phyloP scores from a whole-genome alignment of 2,888 invertebrate species.

The Subacronicta megacephala region DNA sequence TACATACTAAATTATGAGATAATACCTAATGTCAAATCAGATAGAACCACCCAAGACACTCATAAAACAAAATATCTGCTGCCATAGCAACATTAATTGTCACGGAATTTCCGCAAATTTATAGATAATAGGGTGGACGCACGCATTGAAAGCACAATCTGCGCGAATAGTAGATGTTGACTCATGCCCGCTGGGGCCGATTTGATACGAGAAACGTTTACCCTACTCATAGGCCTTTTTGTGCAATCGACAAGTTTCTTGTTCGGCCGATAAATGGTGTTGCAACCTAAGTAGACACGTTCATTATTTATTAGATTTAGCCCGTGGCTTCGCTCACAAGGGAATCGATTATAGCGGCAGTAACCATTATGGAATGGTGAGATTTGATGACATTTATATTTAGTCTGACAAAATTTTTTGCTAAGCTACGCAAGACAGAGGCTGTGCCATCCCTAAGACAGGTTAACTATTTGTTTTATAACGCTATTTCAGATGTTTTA shows the following conservation, averaged over 20 bases:
- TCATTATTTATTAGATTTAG: not conserved
- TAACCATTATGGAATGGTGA: too few relatives aligned
- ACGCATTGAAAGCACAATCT: conserved; percentile 36
- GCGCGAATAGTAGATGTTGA: conserved; percentile 27
- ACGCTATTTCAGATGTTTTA: too few relatives aligned
- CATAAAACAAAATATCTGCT: conserved; percentile 9
- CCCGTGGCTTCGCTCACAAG: not conserved
- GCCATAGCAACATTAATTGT: conserved; percentile 25
- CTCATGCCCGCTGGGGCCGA: conserved; percentile 43
- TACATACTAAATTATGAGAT: too few relatives aligned
- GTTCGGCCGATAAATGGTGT: conserved; percentile 26
- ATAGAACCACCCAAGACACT: conserved; percentile 4
- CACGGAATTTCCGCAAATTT: conserved; percentile 21
- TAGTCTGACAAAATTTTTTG: too few relatives aligned
- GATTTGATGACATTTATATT: too few relatives aligned
- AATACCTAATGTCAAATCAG: not conserved
- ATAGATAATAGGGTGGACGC: conserved; percentile 32
- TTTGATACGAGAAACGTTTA: conserved; percentile 43
- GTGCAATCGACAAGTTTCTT: conserved; percentile 49
- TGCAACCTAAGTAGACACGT: conserved; percentile 9
- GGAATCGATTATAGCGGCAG: too few relatives aligned
- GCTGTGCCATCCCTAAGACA: too few relatives aligned
- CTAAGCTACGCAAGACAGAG: too few relatives aligned
- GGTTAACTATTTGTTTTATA: too few relatives aligned
- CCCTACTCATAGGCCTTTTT: conserved; percentile 48